phyloP scores from a whole-genome alignment of 2,797 vertebrate genomes.

The Delichon dasypus region DNA sequence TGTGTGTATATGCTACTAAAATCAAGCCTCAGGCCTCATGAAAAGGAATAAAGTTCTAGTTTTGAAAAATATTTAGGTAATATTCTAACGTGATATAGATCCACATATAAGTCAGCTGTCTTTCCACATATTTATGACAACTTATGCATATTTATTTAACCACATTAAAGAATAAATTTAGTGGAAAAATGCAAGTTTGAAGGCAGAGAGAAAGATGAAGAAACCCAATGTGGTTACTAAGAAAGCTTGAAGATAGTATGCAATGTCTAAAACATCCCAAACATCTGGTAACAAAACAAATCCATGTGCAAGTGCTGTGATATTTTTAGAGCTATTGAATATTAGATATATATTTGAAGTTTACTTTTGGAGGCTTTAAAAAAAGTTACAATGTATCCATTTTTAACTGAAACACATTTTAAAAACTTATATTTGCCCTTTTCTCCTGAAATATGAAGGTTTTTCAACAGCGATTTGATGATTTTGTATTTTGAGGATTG shows the following conservation, averaged over 20 bases:
- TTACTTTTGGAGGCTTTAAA: background rate
- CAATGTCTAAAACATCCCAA: background rate
- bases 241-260: background rate
- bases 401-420: background rate
- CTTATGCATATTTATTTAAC: background rate
- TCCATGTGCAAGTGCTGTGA: background rate
- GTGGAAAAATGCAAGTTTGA: background rate
- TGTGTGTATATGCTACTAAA: background rate
- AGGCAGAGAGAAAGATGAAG: background rate
- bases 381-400: background rate
- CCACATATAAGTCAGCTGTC: background rate
- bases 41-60: background rate
- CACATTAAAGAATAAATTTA: background rate
- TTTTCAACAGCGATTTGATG: accelerated
- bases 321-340: background rate
- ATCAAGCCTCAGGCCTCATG: background rate
- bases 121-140: background rate
- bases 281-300: background rate
- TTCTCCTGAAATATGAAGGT: background rate
- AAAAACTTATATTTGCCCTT: background rate
- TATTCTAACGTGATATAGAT: background rate
- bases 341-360: background rate
- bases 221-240: background rate
- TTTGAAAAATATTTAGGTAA: background rate
- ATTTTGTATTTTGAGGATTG: background rate